phyloP scores from a whole-genome alignment of 2,888 invertebrate species.

The Branchinecta sandiegonensis region DNA sequence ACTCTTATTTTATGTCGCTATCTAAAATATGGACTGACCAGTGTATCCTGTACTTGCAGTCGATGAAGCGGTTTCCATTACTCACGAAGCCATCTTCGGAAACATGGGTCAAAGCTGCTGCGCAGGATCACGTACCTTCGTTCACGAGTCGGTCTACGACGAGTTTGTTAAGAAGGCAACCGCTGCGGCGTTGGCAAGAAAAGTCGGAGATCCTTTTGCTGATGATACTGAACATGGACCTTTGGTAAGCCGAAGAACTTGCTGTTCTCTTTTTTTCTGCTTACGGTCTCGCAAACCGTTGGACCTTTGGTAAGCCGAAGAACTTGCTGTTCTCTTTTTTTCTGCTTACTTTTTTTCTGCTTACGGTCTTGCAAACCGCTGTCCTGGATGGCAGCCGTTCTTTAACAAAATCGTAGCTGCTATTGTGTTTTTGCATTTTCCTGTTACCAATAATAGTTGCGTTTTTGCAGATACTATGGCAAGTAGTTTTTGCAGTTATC shows the following conservation, averaged over 20 bases:
- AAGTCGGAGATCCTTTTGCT: slow-evolving; percentile 67
- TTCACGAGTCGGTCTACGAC: slow-evolving; percentile 72
- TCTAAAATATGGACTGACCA: no score
- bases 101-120: slow-evolving; percentile 64
- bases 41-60: slow-evolving; percentile 26
- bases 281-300: not conserved
- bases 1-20: no score
- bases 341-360: no score
- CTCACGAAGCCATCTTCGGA: slow-evolving; percentile 51
- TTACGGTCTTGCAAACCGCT: not conserved
- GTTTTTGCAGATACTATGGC: no score
- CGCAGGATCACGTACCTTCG: slow-evolving; percentile 76
- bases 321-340: not conserved
- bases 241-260: slow-evolving; percentile 43
- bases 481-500: no score
- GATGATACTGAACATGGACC: slow-evolving; percentile 58
- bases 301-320: slow-evolving; percentile 52
- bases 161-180: slow-evolving; percentile 61
- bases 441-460: no score
- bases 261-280: not conserved
- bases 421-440: no score
- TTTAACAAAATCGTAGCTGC: no score
- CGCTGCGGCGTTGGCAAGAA: slow-evolving; percentile 50
- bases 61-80: slow-evolving; percentile 39
- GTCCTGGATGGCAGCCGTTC: not conserved